Conservation (phyloP, 2,888 invertebrate genomes). For the Cepaea hortensis region DNA sequence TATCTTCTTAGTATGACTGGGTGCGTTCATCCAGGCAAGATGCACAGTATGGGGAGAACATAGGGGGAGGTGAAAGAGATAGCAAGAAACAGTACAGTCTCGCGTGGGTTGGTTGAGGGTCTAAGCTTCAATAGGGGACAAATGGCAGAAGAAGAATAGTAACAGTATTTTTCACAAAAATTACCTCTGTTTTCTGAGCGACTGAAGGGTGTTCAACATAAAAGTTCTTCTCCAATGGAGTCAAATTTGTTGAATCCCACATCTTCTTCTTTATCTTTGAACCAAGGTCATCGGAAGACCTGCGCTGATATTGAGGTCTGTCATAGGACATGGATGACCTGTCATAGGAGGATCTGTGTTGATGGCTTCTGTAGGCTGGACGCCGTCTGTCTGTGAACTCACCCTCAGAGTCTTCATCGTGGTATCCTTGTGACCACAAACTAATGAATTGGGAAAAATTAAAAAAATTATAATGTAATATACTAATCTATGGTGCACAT, state of each 20-base stretch:
- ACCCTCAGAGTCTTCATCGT: not conserved
- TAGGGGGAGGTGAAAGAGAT: too few relatives aligned
- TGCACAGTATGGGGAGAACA: too few relatives aligned
- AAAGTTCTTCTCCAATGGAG: slow-evolving; percentile 46
- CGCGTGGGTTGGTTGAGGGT: too few relatives aligned
- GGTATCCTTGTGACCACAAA: not conserved
- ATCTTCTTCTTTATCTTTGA: slow-evolving; percentile 34
- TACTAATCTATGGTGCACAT: not conserved
- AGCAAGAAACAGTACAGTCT: too few relatives aligned
- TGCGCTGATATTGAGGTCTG: not conserved
- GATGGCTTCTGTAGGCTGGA: not conserved
- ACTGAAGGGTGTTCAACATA: slow-evolving; percentile 38
- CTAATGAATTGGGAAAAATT: not conserved
- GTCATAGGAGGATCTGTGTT: not conserved
- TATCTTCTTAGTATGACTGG: too few relatives aligned
- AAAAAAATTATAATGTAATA: not conserved
- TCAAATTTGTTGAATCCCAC: slow-evolving; percentile 29
- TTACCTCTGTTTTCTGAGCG: slow-evolving; percentile 33
- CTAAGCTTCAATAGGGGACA: too few relatives aligned
- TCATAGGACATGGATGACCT: too few relatives aligned
- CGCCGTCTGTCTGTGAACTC: not conserved
- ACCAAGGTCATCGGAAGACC: slow-evolving; percentile 17
- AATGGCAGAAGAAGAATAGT: too few relatives aligned
- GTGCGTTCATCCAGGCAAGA: too few relatives aligned
- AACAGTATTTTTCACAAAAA: not conserved